Evolutionary conservation across 2,113 vertebrate genomes (phyloP).

Genomic region (Miniopterus natalensis): DNA sequence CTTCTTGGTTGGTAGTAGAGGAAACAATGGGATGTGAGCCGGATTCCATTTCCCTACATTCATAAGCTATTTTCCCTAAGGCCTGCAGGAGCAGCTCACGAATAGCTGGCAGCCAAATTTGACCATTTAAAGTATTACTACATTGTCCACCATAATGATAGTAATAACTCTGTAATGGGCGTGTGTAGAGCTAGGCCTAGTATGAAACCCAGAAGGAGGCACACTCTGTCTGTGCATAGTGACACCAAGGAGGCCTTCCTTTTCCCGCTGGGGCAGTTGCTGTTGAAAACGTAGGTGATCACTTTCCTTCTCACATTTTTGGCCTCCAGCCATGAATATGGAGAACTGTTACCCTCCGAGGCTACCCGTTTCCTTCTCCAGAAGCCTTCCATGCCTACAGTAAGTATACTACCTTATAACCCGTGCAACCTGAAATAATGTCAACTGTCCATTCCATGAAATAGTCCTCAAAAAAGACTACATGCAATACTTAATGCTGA

Average conservation of each 20-base stretch:
- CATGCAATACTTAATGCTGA: slow-evolving; percentile 71
- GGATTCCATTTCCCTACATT: slow-evolving; percentile 74
- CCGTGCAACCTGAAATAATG: slow-evolving; percentile 69
- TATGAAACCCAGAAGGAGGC: slow-evolving; percentile 57
- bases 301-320: slow-evolving; percentile 74
- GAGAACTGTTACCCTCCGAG: slow-evolving; percentile 70
- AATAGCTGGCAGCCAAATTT: slow-evolving; percentile 76
- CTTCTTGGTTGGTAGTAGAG: slow-evolving; percentile 23
- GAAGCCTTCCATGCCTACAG: slow-evolving; percentile 76
- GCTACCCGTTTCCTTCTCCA: slow-evolving; percentile 70
- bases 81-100: slow-evolving; percentile 52
- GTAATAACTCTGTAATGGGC: slow-evolving; percentile 77
- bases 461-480: slow-evolving; percentile 75
- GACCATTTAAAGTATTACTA: slow-evolving; percentile 80
- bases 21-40: slow-evolving; percentile 68
- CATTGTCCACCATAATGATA: slow-evolving; percentile 79
- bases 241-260: slow-evolving; percentile 61
- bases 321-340: slow-evolving; percentile 79
- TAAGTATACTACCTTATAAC: slow-evolving; percentile 78
- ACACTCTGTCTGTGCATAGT: slow-evolving; percentile 29
- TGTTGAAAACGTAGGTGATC: slow-evolving; percentile 66
- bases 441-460: slow-evolving; percentile 71
- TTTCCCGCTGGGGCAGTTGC: not conserved
- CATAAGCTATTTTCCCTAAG: slow-evolving; percentile 70
- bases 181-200: slow-evolving; percentile 21